Evolutionary conservation across 2,113 vertebrate genomes (phyloP).

Genomic region (Saguinus imperator): DNA sequence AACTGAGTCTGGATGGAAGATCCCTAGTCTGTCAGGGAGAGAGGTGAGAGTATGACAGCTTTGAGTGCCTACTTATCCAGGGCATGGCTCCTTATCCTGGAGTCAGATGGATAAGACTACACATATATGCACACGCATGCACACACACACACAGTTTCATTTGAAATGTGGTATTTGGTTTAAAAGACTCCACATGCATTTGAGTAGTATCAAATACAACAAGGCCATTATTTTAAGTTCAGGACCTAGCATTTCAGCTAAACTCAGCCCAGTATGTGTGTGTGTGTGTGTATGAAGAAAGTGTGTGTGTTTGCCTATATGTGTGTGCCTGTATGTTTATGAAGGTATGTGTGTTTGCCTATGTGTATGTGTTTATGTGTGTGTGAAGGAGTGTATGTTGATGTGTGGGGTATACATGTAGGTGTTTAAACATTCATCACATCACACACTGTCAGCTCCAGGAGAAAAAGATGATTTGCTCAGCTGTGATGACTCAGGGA

Average conservation of each 20-base stretch:
- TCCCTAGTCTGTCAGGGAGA: neutral
- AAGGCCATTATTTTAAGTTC: neutral
- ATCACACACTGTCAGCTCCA: neutral
- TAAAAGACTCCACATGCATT: neutral
- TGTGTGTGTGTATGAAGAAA: neutral
- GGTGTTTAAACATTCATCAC: neutral
- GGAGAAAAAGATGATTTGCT: neutral
- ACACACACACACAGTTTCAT: neutral
- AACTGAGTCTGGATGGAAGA: neutral
- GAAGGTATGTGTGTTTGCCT: neutral
- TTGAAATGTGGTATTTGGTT: neutral
- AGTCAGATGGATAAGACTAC: neutral
- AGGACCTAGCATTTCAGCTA: neutral
- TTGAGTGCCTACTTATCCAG: neutral
- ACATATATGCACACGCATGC: no score
- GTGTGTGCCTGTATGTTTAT: neutral
- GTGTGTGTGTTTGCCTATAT: neutral
- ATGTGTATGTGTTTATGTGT: neutral
- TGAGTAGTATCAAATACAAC: neutral
- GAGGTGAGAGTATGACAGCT: neutral
- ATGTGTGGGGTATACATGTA: neutral
- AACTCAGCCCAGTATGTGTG: neutral
- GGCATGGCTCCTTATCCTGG: neutral
- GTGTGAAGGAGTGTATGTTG: neutral
- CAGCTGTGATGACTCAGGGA: neutral